Conservation (phyloP, 1,140 invertebrate genomes). For the Drosophila novamexicana region DNA sequence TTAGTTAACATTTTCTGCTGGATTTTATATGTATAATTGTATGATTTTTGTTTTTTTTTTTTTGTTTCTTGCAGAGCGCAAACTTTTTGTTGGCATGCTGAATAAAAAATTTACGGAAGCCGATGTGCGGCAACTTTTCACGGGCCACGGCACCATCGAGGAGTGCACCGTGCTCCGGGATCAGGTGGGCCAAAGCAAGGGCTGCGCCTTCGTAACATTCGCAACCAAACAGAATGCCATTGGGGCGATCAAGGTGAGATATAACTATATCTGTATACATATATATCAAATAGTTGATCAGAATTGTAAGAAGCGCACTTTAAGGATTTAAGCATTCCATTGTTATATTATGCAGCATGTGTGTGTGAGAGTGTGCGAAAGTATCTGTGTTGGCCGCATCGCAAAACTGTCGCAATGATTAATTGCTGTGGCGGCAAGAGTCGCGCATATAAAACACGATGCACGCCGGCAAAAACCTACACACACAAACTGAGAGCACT, state of each 20-base stretch:
- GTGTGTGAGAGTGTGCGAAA: slow-evolving; percentile 2
- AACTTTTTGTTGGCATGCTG: slow-evolving; percentile 99
- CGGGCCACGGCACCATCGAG: slow-evolving; percentile 96
- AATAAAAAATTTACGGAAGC: slow-evolving; percentile 98
- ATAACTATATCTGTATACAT: not conserved
- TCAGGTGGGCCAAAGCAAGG: slow-evolving; percentile 95
- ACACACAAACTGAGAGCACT: not conserved
- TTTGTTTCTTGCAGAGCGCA: slow-evolving; percentile 93
- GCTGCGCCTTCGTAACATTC: slow-evolving; percentile 99
- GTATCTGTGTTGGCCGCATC: slow-evolving; percentile 35
- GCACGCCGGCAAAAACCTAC: slow-evolving; percentile 6
- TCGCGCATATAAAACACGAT: slow-evolving; percentile 76
- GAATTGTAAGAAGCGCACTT: slow-evolving; percentile 28
- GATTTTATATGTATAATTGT: slow-evolving; percentile 37
- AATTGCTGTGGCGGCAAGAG: slow-evolving; percentile 79
- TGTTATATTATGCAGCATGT: slow-evolving; percentile 19
- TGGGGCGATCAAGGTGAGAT: slow-evolving; percentile 93
- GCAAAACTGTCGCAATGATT: slow-evolving; percentile 81
- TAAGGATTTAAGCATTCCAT: slow-evolving; percentile 46
- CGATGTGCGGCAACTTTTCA: slow-evolving; percentile 97
- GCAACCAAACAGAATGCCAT: slow-evolving; percentile 97
- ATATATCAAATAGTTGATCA: slow-evolving; percentile 10
- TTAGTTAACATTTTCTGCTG: not conserved
- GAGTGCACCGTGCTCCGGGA: slow-evolving; percentile 99
- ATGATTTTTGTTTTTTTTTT: slow-evolving; percentile 23